Base-by-base conservation (phyloP, 2,113 vertebrate species). In the Neotoma lepida region DNA sequence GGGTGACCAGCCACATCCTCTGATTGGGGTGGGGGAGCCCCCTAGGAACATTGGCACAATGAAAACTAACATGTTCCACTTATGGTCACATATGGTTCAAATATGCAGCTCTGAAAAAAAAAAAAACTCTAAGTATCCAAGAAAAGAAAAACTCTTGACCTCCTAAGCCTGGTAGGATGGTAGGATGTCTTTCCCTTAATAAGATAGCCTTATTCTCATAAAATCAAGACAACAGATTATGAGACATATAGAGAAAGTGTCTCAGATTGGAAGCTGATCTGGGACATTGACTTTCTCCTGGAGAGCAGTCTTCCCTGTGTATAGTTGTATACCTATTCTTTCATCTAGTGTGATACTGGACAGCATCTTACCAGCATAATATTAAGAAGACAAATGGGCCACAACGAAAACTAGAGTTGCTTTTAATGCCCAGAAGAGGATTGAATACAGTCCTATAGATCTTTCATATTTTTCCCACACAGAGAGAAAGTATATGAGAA, bases 21-120 rank as follows among this genome's bases (percentile, higher is more conserved):
- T 49, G 77, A 93, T 94, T 66, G 30, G 64, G 30, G 64, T 91
- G 20, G 56, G 68, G 58, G 30, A 84, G 20, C 30, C 63, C 61
- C 39, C 41, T 64, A 91, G 44, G 68, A 80, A 74, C 56, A 89
- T 56, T 85, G 80, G 35, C 44, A 86, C 35, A 81, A 76, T 89
- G 74, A 89, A 85, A 94, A 94, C 44, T 78, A 94, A 86, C 85
- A 73, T 70, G n/a, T 91, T 96, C 58, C 46, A 44, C 20, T 91
- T 98, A 96, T 96, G 96, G 97, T 98, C 97, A 98, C 98, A 98
- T 98, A 97, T 98, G 98, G 97, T 98, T 98, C 94, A 98, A 98
- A 98, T 98, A 98, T 98, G 97, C 97, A 97, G 66, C 96, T 97
- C 96, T 77, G 54, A 77, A 26, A 97, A 70, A 98, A 98, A 26